A percentile compares a stretch with the other conserved stretches of the same genome.
Conservation (phyloP, 2,888 invertebrate genomes). For the Drosophila putrida region DNA sequence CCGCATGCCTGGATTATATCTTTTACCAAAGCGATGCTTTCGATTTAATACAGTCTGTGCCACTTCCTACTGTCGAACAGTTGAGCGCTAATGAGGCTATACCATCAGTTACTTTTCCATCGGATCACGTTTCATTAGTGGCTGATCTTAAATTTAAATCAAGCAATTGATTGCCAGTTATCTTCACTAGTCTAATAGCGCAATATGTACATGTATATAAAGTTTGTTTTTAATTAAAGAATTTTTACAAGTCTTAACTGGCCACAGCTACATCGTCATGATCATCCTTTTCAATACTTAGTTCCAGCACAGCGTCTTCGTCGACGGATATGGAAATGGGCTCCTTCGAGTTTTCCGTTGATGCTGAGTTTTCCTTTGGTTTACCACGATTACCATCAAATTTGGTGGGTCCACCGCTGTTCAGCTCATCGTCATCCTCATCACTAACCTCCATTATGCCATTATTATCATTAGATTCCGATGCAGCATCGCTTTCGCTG, state of each 20-base stretch:
- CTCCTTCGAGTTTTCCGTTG: conserved; percentile 74
- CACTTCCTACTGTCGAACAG: conserved; percentile 92
- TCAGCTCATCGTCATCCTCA: conserved; percentile 71
- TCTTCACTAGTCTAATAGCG: not conserved
- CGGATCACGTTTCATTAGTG: conserved; percentile 96
- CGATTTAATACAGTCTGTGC: conserved; percentile 90
- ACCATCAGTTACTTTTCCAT: conserved; percentile 96
- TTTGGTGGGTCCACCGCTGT: conserved; percentile 50
- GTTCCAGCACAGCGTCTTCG: conserved; percentile 81
- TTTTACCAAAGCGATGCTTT: conserved; percentile 90
- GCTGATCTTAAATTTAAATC: conserved; percentile 88
- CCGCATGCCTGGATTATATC: conserved; percentile 96
- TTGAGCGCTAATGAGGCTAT: conserved; percentile 91
- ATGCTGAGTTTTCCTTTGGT: conserved; percentile 58
- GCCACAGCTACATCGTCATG: conserved; percentile 69
- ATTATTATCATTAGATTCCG: conserved; percentile 57
- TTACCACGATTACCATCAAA: conserved; percentile 50
- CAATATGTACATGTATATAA: conserved; percentile 11
- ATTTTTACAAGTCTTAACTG: conserved; percentile 40
- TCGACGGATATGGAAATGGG: conserved; percentile 78
- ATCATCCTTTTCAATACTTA: conserved; percentile 82
- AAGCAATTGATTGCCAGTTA: conserved; percentile 8
- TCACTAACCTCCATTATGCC: conserved; percentile 78
- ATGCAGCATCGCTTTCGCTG: conserved; percentile 55
- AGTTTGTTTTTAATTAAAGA: conserved; percentile 6